Evolutionary conservation across 2,797 vertebrate species (phyloP).

Genomic region (Pteronotus mesoamericanus): DNA sequence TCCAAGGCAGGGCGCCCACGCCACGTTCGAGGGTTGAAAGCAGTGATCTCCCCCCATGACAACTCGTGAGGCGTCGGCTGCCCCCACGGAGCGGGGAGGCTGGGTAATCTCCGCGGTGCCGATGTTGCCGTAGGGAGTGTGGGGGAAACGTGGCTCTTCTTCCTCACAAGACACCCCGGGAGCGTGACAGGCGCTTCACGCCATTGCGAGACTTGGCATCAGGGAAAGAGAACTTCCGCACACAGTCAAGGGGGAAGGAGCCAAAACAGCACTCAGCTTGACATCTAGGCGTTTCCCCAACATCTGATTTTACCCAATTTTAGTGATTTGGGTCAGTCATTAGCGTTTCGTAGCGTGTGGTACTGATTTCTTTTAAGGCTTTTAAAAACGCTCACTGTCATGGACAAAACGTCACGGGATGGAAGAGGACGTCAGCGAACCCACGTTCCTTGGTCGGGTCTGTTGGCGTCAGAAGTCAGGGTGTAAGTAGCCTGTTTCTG

Average conservation of each 20-base stretch:
- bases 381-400: neutral
- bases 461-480: neutral
- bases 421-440: neutral
- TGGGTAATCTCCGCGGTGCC: neutral
- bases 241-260: neutral
- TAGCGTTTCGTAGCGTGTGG: neutral
- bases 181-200: neutral
- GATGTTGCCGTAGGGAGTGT: neutral
- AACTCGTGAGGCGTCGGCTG: neutral
- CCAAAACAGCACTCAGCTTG: neutral
- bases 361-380: neutral
- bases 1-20: neutral
- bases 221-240: neutral
- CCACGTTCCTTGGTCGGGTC: neutral
- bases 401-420: too few relatives aligned
- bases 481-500: neutral
- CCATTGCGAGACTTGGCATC: neutral
- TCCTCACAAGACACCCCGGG: neutral
- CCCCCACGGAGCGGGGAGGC: neutral
- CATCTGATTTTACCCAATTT: neutral
- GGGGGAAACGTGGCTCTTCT: neutral
- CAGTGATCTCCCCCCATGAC: slow-evolving; percentile 46
- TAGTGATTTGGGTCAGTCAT: neutral
- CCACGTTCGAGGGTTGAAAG: neutral
- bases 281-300: neutral